Percentiles rank a stretch among this genome's conserved stretches.
These are phyloP conservation scores for Agapornis canus DNA, from an alignment of 2,797 vertebrate species.

Conservation along the genomic window DNA sequence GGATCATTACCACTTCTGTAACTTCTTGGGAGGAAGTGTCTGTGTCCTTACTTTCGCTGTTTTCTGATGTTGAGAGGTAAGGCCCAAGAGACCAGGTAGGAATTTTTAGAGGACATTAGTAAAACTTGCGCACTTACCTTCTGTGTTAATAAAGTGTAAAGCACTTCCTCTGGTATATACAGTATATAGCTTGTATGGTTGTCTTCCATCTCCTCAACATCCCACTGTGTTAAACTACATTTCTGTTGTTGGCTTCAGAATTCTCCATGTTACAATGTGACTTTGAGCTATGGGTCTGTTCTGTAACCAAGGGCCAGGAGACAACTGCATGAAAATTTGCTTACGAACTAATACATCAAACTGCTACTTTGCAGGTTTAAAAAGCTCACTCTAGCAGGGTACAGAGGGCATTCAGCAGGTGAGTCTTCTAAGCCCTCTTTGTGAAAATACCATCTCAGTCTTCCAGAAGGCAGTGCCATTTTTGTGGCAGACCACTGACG, in stretches of 20 bases:
- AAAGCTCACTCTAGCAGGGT: not conserved
- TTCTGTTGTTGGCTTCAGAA: not conserved
- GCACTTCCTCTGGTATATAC: not conserved
- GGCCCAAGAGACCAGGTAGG: rapidly evolving
- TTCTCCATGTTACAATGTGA: rapidly evolving
- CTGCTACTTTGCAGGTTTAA: not conserved
- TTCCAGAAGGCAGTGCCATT: not conserved
- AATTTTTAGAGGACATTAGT: not conserved
- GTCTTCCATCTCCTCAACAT: not conserved
- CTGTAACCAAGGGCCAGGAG: not conserved
- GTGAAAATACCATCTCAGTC: not conserved
- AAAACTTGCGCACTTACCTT: not conserved
- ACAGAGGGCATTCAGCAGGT: not conserved
- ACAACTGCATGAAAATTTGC: not conserved
- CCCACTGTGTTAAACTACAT: not conserved
- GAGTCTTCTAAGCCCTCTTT: no score
- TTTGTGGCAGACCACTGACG: not conserved
- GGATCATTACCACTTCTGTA: not conserved
- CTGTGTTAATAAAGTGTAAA: not conserved
- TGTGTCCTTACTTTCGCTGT: not conserved
- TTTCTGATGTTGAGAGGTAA: not conserved
- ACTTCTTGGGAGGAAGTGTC: not conserved
- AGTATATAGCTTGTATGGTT: not conserved
- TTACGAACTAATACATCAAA: not conserved
- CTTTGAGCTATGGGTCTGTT: not conserved